Base-by-base conservation (phyloP, 2,888 invertebrate species). In the Apotomis capreana region DNA sequence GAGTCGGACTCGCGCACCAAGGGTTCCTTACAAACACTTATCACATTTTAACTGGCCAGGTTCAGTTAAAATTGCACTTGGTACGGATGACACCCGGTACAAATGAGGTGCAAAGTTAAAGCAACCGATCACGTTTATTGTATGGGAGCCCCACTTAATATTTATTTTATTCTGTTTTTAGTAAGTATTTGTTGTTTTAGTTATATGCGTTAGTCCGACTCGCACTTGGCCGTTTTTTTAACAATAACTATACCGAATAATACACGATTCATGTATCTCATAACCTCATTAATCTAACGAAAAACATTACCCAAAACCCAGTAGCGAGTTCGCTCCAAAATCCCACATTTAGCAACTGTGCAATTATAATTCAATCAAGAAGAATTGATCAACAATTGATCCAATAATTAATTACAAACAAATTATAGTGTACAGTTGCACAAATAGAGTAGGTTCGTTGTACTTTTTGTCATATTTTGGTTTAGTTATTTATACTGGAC, bases 361-460 rank as follows among this genome's bases (percentile, higher is more conserved):
- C 67, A 71, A 71, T 71, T 61, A 71, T 67, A 61, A 61, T 37
- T 9, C 13, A n/a, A 71, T 67, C 55, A 6, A 44, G 26, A n/a
- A 54, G 15, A 13, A 61, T 67, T 55, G 15, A 36, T 46, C 15
- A 51, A 36, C 61, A 57, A 71, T 71, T 57, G 54, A 54, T 59
- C 13, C 13, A n/a, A 15, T 61, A 68, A 60, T 68, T 68, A 60
- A 67, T 5, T 65, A 13, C 37, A 60, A 55, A 26, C 60, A 36
- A 54, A 60, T 68, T 60, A 40, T 55, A 67, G 36, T 37, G 58
- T 55, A 15, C 54, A 61, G 49, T 26, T 70, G 69, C 44, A 9
- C 51, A 63, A 70, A 68, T 68, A 40, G 54, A 54, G 51, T 3
- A 10, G 40, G 64, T 64, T 59, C 44, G 40, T 59, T 64, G 51